Evolutionary conservation across 2,888 invertebrate genomes (phyloP), one percentile per base, ranked within the genome.

Genomic region (Auanema freiburgensis): DNA sequence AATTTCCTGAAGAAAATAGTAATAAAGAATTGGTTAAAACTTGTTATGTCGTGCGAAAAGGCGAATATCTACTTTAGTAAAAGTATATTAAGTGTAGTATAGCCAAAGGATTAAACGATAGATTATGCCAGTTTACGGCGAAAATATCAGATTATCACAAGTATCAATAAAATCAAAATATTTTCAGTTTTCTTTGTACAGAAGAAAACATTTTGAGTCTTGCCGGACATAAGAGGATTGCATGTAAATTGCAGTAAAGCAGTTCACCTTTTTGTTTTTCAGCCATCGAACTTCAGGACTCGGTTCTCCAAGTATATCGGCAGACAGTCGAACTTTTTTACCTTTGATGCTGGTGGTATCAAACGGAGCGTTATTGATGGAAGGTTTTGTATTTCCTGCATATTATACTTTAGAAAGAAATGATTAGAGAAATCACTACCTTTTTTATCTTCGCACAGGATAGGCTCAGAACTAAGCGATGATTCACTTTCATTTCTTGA

Each of bases 251-350:
- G 33, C 8, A 33, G 24, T 14, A 52, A 33, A 18, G 5, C 5
- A 40, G 33, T 33, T 50, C 16, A 70, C 69, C 58, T 62, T 71
- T 44, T 72, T 71, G 62, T 78, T 63, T 51, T 71, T 71, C 56
- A 63, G 87, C 92, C 92, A 92, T 71, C 87, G 88, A 16, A 92
- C 88, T 76, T 88, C 89, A 2, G 92, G 91, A 79, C 87, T 87
- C 16, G 92, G 92, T 70, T 88, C 85, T 46, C 91, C 92, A 64
- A 89, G 89, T 76, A 92, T 90, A 73, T 90, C 89, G 83, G 91
- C 91, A 5, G 88, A 88, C 14, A 92, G 84, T 59, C 89, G 89
- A n/a, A 91, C 85, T 59, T 89, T 88, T 79, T 89, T 88, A 62
- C 88, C 87, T 51, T 90, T 88, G 57, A 88, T 89, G 46, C 88